Evolutionary conservation across 2,888 invertebrate species (phyloP).

Genomic region (Operophtera brumata): DNA sequence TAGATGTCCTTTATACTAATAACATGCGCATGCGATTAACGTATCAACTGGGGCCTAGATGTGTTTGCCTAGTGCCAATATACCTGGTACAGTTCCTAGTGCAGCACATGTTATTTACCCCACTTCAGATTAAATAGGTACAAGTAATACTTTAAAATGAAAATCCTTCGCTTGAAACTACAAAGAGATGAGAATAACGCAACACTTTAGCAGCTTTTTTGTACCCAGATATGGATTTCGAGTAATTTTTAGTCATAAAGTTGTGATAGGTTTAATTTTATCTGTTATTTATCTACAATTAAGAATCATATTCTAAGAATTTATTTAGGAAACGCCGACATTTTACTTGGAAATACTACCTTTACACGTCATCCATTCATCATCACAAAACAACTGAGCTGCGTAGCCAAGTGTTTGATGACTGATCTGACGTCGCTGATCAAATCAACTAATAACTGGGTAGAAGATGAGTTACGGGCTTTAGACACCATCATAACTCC

Average conservation of each 20-base stretch:
- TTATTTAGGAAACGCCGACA: background rate
- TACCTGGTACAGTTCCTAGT: background rate
- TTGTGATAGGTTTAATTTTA: too few species aligned
- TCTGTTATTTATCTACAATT: background rate
- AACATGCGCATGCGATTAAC: constrained; percentile 17
- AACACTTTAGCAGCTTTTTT: too few species aligned
- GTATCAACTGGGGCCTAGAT: constrained; percentile 9
- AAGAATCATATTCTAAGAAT: background rate
- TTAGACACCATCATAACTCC: constrained; percentile 45
- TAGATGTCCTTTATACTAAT: constrained; percentile 9
- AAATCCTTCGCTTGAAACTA: background rate
- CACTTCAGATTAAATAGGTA: background rate
- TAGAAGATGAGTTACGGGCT: constrained; percentile 38
- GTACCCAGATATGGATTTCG: too few species aligned
- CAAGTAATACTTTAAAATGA: background rate
- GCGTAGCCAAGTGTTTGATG: constrained; percentile 25
- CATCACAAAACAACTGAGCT: background rate
- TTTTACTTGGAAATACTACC: constrained; percentile 12
- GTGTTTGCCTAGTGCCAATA: constrained; percentile 1
- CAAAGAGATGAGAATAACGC: background rate
- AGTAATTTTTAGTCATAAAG: too few species aligned
- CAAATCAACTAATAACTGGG: constrained; percentile 35
- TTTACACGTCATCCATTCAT: constrained; percentile 3
- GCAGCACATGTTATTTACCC: background rate
- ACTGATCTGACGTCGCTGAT: constrained; percentile 25